These are phyloP conservation scores for Lissocephala sabroskyi DNA, from an alignment of 2,888 invertebrate species.

Conservation along the genomic window DNA sequence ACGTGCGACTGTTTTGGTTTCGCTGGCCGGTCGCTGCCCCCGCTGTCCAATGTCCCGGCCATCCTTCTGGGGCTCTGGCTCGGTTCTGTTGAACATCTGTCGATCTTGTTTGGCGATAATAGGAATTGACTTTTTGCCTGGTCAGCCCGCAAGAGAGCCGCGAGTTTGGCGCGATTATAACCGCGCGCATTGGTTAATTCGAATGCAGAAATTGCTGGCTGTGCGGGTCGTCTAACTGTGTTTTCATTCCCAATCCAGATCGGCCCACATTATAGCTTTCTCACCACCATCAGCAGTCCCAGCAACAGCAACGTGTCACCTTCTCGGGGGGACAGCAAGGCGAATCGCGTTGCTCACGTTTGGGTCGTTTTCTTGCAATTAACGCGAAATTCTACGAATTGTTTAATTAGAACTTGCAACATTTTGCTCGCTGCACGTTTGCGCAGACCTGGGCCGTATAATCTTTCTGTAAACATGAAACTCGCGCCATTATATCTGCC, in stretches of 20 bases:
- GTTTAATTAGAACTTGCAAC: constrained; percentile 71
- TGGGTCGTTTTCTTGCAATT: constrained; percentile 71
- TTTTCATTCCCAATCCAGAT: not conserved
- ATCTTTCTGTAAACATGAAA: constrained; percentile 70
- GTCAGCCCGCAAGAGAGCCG: not conserved
- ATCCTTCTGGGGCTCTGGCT: constrained; percentile 20
- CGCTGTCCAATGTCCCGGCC: constrained; percentile 8
- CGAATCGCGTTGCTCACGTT: constrained; percentile 51
- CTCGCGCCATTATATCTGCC: constrained; percentile 69
- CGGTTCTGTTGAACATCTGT: constrained; percentile 60
- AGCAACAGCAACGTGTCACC: constrained; percentile 4
- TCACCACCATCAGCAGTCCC: constrained; percentile 1
- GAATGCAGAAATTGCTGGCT: not conserved
- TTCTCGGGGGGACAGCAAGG: constrained; percentile 12
- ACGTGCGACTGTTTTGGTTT: constrained; percentile 60
- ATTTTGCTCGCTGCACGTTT: constrained; percentile 50
- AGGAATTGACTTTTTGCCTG: constrained; percentile 61
- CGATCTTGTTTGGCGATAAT: constrained; percentile 67
- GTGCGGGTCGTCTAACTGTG: constrained; percentile 15
- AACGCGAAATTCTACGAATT: constrained; percentile 74
- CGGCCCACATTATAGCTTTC: constrained; percentile 28
- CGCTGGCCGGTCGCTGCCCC: constrained; percentile 52
- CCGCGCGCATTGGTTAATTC: constrained; percentile 16
- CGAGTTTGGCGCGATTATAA: constrained; percentile 29
- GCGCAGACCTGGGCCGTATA: constrained; percentile 46